Evolutionary conservation across 2,888 invertebrate genomes (phyloP).

Genomic region (Horisme vitalbata): DNA sequence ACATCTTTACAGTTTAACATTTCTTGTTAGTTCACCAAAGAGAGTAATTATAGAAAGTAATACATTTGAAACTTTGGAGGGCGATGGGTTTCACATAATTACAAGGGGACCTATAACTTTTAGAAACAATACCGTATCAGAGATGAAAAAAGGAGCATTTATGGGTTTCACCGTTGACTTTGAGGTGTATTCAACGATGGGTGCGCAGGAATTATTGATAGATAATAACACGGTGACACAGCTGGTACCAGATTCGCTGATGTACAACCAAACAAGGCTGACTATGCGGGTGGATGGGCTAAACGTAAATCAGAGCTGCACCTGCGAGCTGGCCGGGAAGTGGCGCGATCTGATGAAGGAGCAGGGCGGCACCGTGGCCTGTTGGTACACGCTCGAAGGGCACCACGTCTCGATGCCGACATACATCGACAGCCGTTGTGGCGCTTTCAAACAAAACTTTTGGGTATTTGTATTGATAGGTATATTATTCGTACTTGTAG

Average conservation of each 20-base stretch:
- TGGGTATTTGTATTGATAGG: conserved; percentile 77
- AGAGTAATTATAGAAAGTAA: conserved; percentile 85
- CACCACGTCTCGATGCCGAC: conserved; percentile 67
- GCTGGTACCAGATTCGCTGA: conserved; percentile 82
- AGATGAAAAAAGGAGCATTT: conserved; percentile 84
- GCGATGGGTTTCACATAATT: conserved; percentile 85
- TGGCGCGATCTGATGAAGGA: conserved; percentile 62
- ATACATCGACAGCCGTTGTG: conserved; percentile 67
- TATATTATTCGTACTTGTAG: conserved; percentile 68
- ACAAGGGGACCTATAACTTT: conserved; percentile 85
- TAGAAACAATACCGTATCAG: conserved; percentile 84
- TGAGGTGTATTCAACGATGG: conserved; percentile 66
- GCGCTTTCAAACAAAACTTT: conserved; percentile 68
- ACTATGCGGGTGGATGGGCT: conserved; percentile 82
- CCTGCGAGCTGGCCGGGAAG: conserved; percentile 73
- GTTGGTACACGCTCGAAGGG: conserved; percentile 68
- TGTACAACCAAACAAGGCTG: conserved; percentile 81
- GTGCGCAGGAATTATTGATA: conserved; percentile 80
- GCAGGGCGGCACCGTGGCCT: conserved; percentile 63
- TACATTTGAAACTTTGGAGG: conserved; percentile 82
- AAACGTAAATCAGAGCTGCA: conserved; percentile 82
- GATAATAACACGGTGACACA: conserved; percentile 85
- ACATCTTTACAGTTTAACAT: conserved; percentile 86
- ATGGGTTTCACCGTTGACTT: conserved; percentile 79
- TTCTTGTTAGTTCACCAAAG: conserved; percentile 85